phyloP scores from a whole-genome alignment of 1,140 invertebrate genomes.

The Zeugodacus cucurbitae region DNA sequence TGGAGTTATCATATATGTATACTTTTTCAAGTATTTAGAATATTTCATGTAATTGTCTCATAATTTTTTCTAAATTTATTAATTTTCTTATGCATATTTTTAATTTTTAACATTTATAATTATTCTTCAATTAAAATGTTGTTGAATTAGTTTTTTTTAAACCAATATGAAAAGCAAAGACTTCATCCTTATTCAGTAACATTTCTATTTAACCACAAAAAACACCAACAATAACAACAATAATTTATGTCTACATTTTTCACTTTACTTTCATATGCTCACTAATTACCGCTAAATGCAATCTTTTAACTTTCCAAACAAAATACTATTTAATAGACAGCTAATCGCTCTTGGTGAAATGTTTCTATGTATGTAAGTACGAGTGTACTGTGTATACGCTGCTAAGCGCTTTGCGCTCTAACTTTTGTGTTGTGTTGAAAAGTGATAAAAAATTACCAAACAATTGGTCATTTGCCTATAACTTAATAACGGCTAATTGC shows the following conservation, averaged over 20 bases:
- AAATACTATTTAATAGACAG: background rate
- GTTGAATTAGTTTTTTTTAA: too few species aligned
- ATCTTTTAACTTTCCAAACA: background rate
- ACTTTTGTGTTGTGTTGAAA: background rate
- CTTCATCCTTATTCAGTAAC: background rate
- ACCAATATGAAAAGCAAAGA: background rate
- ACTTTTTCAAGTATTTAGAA: too few species aligned
- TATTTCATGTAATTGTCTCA: too few species aligned
- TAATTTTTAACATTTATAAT: too few species aligned
- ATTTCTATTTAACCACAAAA: background rate
- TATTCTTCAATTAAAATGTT: too few species aligned
- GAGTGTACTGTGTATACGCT: background rate
- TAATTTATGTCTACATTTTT: background rate
- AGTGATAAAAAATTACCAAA: constrained; percentile 38
- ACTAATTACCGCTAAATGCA: constrained; percentile 13
- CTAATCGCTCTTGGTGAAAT: background rate
- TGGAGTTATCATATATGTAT: background rate
- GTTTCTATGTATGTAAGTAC: background rate
- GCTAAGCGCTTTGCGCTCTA: background rate
- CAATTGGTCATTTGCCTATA: constrained; percentile 40
- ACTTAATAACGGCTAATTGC: constrained; percentile 45
- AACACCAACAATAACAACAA: background rate
- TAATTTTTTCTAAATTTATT: too few species aligned
- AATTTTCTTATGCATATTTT: too few species aligned
- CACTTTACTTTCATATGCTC: background rate